Conservation (phyloP, 2,888 invertebrate genomes). For the Allacma fusca region DNA sequence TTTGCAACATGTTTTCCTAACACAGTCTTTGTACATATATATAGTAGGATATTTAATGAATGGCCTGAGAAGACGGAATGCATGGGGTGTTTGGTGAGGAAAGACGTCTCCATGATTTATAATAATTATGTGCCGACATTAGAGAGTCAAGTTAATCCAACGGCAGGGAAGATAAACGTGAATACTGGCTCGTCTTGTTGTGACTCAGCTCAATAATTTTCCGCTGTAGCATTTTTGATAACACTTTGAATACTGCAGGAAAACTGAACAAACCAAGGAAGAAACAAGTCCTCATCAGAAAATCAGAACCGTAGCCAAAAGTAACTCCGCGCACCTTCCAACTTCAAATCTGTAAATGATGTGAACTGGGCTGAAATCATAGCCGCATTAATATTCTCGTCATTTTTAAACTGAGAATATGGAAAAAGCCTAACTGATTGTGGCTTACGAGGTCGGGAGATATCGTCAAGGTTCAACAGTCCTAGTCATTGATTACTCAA, state of each 20-base stretch:
- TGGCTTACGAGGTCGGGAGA: conserved; percentile 4
- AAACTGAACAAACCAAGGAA: too few relatives aligned
- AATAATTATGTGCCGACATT: conserved; percentile 49
- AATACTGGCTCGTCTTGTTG: conserved; percentile 19
- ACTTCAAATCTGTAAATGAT: background rate
- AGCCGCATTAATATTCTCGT: conserved; percentile 37
- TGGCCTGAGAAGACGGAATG: conserved; percentile 42
- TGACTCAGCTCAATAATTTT: conserved; percentile 36
- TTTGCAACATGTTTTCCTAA: conserved; percentile 33
- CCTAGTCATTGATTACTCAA: background rate
- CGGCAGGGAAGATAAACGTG: conserved; percentile 38
- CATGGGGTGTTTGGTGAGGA: conserved; percentile 44
- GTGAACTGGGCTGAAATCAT: too few relatives aligned
- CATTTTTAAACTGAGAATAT: conserved; percentile 31
- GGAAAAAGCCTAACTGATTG: conserved; percentile 37
- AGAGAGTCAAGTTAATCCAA: conserved; percentile 45
- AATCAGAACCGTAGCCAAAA: too few relatives aligned
- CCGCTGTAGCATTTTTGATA: too few relatives aligned
- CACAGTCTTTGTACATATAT: background rate
- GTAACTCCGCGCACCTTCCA: too few relatives aligned
- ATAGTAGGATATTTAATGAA: conserved; percentile 29
- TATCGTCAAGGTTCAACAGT: background rate
- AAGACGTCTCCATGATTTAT: conserved; percentile 47
- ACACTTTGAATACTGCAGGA: too few relatives aligned
- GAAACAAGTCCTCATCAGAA: too few relatives aligned